Base-by-base conservation (phyloP, 92 coral and sea anemone species). In the Nematostella vectensis region DNA sequence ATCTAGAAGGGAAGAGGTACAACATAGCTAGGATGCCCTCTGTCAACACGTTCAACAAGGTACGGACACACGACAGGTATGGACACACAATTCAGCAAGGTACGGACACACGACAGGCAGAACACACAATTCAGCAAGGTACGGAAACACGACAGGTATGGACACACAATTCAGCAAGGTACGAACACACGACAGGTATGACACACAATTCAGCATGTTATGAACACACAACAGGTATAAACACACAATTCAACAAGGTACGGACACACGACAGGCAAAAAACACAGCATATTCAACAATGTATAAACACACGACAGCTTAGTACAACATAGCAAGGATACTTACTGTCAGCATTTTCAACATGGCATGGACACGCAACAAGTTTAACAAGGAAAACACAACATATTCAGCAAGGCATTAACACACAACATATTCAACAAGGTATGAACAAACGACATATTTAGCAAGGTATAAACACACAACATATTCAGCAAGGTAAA, bases 91-190 rank as follows among this genome's bases (percentile, higher is more conserved):
- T 16, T 16, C 2, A 29, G 13, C 4, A 11, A n/a, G 3, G 22
- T 40, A 11, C 12, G 59, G 1, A 1, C n/a, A 27, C 48, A 56
- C 44, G n/a, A 54, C 31, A 17, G 31, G 28, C n/a, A n/a, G n/a
- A n/a, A n/a, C n/a, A n/a, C n/a, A n/a, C n/a, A n/a, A n/a, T 85
- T 85, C 29, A 85, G 81, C 56, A 80, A 85, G 88, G 95, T 63
- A 62, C 18, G 79, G n/a, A n/a, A 30, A 29, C n/a, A n/a, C n/a
- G n/a, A n/a, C n/a, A n/a, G n/a, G n/a, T n/a, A n/a, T n/a, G 50
- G 22, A 44, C 22, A 19, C 0, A 17, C 25, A 3, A 55, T 16
- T 16, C 2, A 29, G 13, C 4, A 11, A n/a, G 3, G 22, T 40
- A 11, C 12, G 59, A 1, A 1, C n/a, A 27, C 48, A 56, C 44